Evolutionary conservation across 1,140 invertebrate genomes (phyloP).

Genomic region (Pachypsylla venusta): DNA sequence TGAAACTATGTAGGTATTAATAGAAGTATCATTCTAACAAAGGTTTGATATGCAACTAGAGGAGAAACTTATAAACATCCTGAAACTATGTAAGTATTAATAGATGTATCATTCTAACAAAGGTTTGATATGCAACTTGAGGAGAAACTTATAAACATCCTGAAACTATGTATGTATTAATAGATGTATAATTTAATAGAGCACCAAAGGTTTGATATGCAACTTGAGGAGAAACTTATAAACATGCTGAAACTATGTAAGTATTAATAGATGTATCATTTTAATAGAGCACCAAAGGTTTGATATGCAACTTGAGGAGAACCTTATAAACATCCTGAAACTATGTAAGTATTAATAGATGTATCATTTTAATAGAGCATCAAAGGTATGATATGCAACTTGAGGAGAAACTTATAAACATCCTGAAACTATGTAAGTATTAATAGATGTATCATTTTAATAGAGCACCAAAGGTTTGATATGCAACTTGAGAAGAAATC

Average conservation of each 20-base stretch:
- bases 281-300: background rate
- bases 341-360: background rate
- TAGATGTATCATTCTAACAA: too few species aligned
- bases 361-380: too few species aligned
- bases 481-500: background rate
- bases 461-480: background rate
- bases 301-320: background rate
- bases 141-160: background rate
- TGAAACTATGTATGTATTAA: background rate
- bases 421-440: background rate
- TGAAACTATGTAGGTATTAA: background rate
- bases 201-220: background rate
- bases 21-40: background rate
- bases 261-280: background rate
- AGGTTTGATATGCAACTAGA: background rate
- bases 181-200: background rate
- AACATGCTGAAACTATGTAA: background rate
- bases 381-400: too few species aligned
- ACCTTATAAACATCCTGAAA: background rate
- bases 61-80: background rate
- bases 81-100: background rate
- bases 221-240: too few species aligned
- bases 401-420: slow-evolving; percentile 2
- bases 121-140: too few species aligned
- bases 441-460: background rate